Base-by-base conservation (phyloP, 2,888 invertebrate species). In the Apamea crenata region DNA sequence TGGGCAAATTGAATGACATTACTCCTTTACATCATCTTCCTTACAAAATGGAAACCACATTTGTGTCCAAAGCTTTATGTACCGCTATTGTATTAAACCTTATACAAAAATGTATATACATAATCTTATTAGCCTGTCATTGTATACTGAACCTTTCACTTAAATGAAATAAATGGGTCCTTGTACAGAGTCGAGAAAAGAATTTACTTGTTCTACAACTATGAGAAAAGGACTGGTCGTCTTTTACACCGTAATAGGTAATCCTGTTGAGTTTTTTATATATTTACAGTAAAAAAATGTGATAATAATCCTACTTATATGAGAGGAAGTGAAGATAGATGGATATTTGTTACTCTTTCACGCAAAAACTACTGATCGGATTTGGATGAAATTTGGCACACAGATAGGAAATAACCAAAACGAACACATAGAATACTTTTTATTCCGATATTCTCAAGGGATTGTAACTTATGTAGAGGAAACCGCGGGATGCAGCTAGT, bases 151-250 rank as follows among this genome's bases (percentile, higher is more conserved):
- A 80, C 59, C 69, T 40, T 40, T 71, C 53, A 65, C 61, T 61
- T 29, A 77, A 78, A 77, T 87, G 44, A 82, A 88, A 84, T 88
- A 82, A 82, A 80, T 68, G 68, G 80, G 72, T 76, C 14, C 59
- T 79, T 73, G 47, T 16, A 70, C 74, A 66, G 59, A 75, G 81
- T 68, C 67, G 69, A 44, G 70, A 71, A 81, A 86, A 80, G 77
- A 82, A 85, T 83, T 81, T 78, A 82, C 87, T 90, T 79, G 85
- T 90, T 86, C 82, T 80, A 87, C 84, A 78, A 84, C 77, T 86
- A 81, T 80, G 82, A 73, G 83, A 78, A 78, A 73, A 81, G 67
- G 66, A 72, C n/a, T 61, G 69, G 75, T 3, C 36, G n/a, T 2
- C n/a, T n/a, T 29, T 69, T 25, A 87, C 84, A 89, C 90, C 81